Evolutionary conservation across 2,113 vertebrate species (phyloP).

Genomic region (Melanerpes aurifrons): DNA sequence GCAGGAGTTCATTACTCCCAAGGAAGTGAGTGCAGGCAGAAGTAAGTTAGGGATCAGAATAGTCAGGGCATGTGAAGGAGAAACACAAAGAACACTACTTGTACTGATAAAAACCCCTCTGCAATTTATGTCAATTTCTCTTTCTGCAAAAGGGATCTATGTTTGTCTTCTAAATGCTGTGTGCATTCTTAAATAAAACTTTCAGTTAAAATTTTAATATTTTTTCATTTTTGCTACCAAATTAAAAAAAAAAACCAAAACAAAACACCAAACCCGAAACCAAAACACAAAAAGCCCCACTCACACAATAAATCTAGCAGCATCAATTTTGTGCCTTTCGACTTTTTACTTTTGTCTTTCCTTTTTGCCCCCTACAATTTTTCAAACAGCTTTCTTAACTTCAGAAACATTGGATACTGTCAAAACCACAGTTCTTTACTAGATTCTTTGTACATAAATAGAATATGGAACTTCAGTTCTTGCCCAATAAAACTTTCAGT

Average conservation of each 20-base stretch:
- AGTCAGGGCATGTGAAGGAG: neutral
- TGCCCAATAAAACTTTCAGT: neutral
- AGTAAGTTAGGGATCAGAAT: slow-evolving; percentile 15
- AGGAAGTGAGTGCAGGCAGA: neutral
- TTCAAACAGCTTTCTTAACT: neutral
- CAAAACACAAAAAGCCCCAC: no score
- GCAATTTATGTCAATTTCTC: neutral
- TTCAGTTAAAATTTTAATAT: neutral
- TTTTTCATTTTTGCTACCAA: neutral
- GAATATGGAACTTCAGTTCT: neutral
- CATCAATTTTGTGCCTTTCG: neutral
- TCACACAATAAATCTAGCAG: neutral
- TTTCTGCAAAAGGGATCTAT: slow-evolving; percentile 4
- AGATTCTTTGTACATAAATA: neutral
- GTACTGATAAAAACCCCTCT: neutral
- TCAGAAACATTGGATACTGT: neutral
- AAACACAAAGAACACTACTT: slow-evolving; percentile 10
- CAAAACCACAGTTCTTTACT: neutral
- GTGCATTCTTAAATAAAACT: neutral
- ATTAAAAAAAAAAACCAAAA: neutral
- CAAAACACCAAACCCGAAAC: no score
- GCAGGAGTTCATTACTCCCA: neutral
- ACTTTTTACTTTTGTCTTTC: neutral
- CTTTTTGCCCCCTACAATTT: neutral
- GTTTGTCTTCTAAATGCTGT: slow-evolving; percentile 17